These are phyloP conservation scores for Drosophila miranda DNA, from an alignment of 1,140 invertebrate species.

Conservation along the genomic window DNA sequence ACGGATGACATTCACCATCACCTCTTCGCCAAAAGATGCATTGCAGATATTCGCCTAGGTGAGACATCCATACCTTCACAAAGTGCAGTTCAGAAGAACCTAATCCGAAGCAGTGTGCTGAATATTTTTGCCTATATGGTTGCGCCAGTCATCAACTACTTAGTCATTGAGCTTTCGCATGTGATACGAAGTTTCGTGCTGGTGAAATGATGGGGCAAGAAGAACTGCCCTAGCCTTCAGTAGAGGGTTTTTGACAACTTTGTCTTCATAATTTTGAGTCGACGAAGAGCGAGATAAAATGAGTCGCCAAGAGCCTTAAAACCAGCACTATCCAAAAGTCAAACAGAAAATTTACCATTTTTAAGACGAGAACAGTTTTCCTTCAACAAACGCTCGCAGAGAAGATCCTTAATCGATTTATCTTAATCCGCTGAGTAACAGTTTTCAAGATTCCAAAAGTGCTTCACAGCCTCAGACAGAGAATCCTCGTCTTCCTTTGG, in stretches of 20 bases:
- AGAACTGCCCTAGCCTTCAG: not conserved
- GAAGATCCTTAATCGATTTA: not conserved
- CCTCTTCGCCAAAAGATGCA: constrained; percentile 42
- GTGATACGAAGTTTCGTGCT: constrained; percentile 33
- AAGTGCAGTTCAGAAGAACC: constrained; percentile 34
- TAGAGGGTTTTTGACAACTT: too few species aligned
- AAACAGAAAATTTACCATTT: not conserved
- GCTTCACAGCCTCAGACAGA: constrained; percentile 4
- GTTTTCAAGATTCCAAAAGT: constrained; percentile 20
- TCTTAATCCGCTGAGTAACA: not conserved
- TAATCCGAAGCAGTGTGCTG: constrained; percentile 72
- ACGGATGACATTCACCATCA: not conserved
- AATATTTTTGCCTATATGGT: constrained; percentile 42
- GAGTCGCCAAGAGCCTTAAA: too few species aligned
- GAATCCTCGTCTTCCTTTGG: too few species aligned
- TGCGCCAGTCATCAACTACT: constrained; percentile 27
- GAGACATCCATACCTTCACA: constrained; percentile 49
- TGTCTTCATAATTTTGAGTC: too few species aligned
- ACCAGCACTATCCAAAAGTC: not conserved
- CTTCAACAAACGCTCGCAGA: constrained; percentile 3
- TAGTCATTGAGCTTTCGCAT: constrained; percentile 35
- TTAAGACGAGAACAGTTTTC: not conserved
- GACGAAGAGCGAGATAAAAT: too few species aligned
- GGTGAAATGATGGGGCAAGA: constrained; percentile 38
- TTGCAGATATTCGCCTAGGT: constrained; percentile 28